Evolutionary conservation across 2,113 vertebrate genomes (phyloP), one percentile per base, ranked within the genome.

Genomic region (Ammospiza caudacuta): DNA sequence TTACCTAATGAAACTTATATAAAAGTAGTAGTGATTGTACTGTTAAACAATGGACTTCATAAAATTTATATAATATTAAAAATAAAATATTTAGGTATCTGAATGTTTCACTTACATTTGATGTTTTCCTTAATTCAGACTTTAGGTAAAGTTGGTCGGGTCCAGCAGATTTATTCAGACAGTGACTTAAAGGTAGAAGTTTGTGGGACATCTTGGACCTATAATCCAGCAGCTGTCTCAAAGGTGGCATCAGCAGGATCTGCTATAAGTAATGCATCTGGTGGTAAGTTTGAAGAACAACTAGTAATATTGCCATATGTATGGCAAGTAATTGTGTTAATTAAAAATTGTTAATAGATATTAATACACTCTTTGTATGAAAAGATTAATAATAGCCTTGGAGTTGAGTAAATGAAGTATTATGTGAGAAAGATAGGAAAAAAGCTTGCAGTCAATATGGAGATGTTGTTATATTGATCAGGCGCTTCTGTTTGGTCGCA

Each of bases 111-210:
- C 74, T 64, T 90, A 21, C 35, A 67, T 91, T 92, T 81, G 33
- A 51, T 16, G 37, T 58, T 94, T 96, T 94, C 76, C 90, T 93
- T 82, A 57, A 92, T 95, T 82, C 97, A 99, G 99, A 99, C 99
- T 87, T 98, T 99, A 92, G 99, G 99, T 92, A 99, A 99, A 98
- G 99, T 99, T 97, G 99, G 99, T 82, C 98, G 99, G 7, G 99
- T 99, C 84, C 99, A 99, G 92, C 99, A 99, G 97, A 99, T 99
- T 96, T 99, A 99, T 97, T 99, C 99, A 52, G 99, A 99, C 98
- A 99, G 99, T 20, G 99, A 99, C 97, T 98, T 99, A 96, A 99
- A 99, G 93, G 99, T 99, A 51, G 99, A 99, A 97, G 99, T 99
- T 93, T 99, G 99, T 94, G 99, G 99, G 69, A 99, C 99, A 15